phyloP scores from a whole-genome alignment of 2,888 invertebrate genomes.

The Biston stratarius region DNA sequence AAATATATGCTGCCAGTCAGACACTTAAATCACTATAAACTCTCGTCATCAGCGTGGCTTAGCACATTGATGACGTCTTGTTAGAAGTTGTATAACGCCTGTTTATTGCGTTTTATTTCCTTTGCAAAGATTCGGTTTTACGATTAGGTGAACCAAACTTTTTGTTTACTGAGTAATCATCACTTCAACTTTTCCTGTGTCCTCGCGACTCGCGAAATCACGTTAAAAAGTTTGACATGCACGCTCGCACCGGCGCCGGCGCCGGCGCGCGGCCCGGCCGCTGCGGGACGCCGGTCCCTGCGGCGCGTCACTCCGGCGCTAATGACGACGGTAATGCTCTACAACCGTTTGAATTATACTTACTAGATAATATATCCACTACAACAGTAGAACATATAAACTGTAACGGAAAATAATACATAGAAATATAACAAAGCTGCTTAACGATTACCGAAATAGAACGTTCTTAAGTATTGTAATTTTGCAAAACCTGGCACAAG shows the following conservation, averaged over 20 bases:
- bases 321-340: not conserved
- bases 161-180: not conserved
- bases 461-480: not conserved
- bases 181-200: constrained; percentile 3
- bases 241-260: not conserved
- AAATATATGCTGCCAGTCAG: no score
- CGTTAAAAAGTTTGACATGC: constrained; percentile 22
- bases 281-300: no score
- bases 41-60: no score
- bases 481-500: not conserved
- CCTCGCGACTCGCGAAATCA: constrained; percentile 12
- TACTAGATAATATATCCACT: not conserved
- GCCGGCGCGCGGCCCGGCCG: no score
- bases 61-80: no score
- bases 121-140: not conserved
- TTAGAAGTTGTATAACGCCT: no score
- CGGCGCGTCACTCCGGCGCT: constrained; percentile 15
- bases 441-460: no score
- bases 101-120: not conserved
- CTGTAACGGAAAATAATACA: no score
- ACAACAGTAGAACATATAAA: no score
- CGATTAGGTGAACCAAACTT: not conserved
- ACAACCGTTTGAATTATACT: not conserved
- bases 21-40: no score
- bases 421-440: no score